Evolutionary conservation across 2,113 vertebrate genomes (phyloP), one percentile per base, ranked within the genome.

Genomic region (Dasypus novemcinctus): DNA sequence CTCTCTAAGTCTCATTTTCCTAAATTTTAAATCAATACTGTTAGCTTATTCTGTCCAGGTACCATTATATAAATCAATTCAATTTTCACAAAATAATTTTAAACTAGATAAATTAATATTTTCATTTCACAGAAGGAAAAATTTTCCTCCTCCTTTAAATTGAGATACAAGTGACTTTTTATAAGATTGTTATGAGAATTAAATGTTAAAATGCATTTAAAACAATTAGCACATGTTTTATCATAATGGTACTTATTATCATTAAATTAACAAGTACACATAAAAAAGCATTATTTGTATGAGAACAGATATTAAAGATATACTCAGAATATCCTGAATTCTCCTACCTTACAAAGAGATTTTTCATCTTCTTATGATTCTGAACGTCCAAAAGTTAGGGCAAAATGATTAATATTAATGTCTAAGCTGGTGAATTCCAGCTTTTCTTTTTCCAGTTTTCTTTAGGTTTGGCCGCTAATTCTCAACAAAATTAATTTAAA

Each of bases 81-180:
- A 18, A 2, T 54, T 14, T 91, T 84, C 72, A 93, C n/a, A 95
- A 57, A 72, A 83, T 54, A 43, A 59, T 13, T 36, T 7, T 80
- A 63, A 68, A 49, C 7, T 80, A 75, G 12, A 59, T 68, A 52
- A 54, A 54, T 33, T 71, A 69, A n/a, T 27, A 64, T 31, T 23
- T 91, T 87, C 36, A 69, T 72, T 79, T 91, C 25, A 85, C 18
- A 59, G 66, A 66, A 63, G 57, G n/a, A 95, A 59, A 87, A 91
- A 4, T 0, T 75, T 81, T 57, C 54, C 4, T 69, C 38, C 49
- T 69, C 23, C 63, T 84, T 87, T 72, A 94, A 36, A 92, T 10
- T 33, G 33, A 87, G 14, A 72, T 43, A n/a, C 66, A 82, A 23
- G 5, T 33, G 68, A 3, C 23, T 61, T 64, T 69, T 52, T 41